Percentiles rank a stretch among this genome's conserved stretches.
Evolutionary conservation across 2,797 vertebrate species (phyloP).

Genomic region (Halcyon chelicuti): DNA sequence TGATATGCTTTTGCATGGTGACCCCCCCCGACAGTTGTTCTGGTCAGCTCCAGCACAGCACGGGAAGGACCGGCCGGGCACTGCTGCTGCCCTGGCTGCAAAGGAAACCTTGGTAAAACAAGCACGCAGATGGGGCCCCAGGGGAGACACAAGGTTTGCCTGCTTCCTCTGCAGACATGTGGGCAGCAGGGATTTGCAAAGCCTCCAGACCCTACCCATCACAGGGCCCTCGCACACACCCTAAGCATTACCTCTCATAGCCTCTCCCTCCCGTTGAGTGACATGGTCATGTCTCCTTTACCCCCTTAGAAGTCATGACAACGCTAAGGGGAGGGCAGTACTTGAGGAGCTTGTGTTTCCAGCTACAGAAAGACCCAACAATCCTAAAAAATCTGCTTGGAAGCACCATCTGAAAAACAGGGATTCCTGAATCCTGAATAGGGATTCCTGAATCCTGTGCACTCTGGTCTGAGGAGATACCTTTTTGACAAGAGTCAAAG

Average conservation of each 20-base stretch:
- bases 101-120: background rate
- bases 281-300: background rate
- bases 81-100: background rate
- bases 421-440: background rate
- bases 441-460: background rate
- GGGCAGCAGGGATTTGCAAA: background rate
- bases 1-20: background rate
- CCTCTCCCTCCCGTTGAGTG: too few species aligned
- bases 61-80: rapidly evolving
- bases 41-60: background rate
- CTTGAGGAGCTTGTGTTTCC: background rate
- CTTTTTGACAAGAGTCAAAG: background rate
- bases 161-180: background rate
- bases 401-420: background rate
- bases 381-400: background rate
- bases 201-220: background rate
- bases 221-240: background rate
- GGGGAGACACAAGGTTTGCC: background rate
- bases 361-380: background rate
- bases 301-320: background rate
- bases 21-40: background rate
- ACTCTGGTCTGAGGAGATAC: background rate
- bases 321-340: background rate
- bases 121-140: rapidly evolving
- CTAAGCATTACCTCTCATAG: background rate